phyloP scores from a whole-genome alignment of 1,140 invertebrate genomes.

The Lineus longissimus region DNA sequence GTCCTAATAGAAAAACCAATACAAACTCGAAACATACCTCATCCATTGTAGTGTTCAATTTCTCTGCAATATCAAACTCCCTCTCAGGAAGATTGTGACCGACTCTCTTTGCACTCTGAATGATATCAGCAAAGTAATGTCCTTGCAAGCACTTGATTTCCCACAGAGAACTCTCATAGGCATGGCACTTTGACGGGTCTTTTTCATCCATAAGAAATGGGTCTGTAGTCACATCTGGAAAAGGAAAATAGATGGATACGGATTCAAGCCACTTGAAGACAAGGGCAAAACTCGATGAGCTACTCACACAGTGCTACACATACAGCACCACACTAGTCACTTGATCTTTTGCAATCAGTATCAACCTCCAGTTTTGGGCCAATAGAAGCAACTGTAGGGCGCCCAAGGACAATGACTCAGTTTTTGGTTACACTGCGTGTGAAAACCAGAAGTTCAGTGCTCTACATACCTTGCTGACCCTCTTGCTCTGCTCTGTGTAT shows the following conservation, averaged over 20 bases:
- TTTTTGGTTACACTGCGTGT: no score
- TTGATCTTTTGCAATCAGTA: no score
- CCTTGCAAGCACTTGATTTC: constrained; percentile 75
- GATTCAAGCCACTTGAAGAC: no score
- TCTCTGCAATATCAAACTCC: constrained; percentile 65
- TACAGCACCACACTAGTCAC: no score
- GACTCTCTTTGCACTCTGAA: constrained; percentile 68
- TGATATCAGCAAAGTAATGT: constrained; percentile 71
- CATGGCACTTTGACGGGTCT: constrained; percentile 72
- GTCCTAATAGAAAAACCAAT: no score
- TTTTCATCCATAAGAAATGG: constrained; percentile 77
- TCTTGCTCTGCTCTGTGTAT: constrained; percentile 59
- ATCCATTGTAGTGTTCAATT: constrained; percentile 55
- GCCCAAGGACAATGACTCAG: no score
- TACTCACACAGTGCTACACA: no score
- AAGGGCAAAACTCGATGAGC: background rate
- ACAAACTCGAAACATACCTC: constrained; percentile 16
- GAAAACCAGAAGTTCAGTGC: background rate
- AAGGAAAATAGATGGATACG: no score
- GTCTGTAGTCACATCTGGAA: constrained; percentile 57
- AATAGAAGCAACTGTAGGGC: no score
- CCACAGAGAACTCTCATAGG: constrained; percentile 85
- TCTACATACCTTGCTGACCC: background rate
- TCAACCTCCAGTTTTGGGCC: no score
- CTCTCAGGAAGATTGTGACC: constrained; percentile 62